These are phyloP conservation scores for Spialia ferax DNA, from an alignment of 2,888 invertebrate species.

Conservation along the genomic window DNA sequence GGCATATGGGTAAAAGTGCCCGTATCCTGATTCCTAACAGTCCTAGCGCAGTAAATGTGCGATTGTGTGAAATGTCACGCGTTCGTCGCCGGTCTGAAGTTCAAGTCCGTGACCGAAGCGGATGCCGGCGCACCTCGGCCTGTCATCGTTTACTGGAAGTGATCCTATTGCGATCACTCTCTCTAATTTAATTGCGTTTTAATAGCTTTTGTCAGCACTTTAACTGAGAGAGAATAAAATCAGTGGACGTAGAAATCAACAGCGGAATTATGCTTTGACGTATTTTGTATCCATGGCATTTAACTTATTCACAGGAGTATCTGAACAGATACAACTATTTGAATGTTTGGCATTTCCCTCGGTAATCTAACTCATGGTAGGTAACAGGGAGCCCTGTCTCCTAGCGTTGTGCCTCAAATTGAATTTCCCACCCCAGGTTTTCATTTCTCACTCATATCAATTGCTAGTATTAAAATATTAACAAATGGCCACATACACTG, in stretches of 20 bases:
- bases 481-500: no score
- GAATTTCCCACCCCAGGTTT: no score
- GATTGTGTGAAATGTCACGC: slow-evolving; percentile 35
- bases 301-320: no score
- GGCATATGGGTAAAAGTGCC: not conserved
- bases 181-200: not conserved
- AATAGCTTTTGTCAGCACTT: not conserved
- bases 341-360: no score
- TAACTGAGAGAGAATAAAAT: not conserved
- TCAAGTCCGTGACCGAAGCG: slow-evolving; percentile 68
- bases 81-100: slow-evolving; percentile 53
- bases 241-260: no score
- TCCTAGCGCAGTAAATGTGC: slow-evolving; percentile 19
- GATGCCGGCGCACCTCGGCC: slow-evolving; percentile 52
- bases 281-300: no score
- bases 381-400: no score
- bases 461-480: no score
- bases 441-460: no score
- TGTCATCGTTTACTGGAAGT: slow-evolving; percentile 39
- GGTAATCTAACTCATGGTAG: no score
- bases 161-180: slow-evolving; percentile 18
- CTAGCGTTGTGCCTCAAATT: no score
- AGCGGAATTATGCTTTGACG: not conserved
- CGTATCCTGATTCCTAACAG: slow-evolving; percentile 21
- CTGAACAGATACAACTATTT: no score